Base-by-base conservation (phyloP, 2,888 invertebrate genomes). In the Rambutsinella grinnellia region DNA sequence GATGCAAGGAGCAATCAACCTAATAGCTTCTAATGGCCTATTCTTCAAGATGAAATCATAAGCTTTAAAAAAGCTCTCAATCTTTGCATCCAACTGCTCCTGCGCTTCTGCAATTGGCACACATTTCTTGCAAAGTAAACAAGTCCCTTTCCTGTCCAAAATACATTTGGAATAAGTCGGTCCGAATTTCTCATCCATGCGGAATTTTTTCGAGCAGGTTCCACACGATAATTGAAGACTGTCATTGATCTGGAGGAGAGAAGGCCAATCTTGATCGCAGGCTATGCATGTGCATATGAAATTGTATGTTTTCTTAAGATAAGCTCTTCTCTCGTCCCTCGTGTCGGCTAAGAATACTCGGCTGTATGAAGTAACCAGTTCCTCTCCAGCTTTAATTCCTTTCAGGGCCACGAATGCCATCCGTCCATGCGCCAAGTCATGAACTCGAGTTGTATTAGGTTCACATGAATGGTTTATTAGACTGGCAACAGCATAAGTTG, bases 381-480 rank as follows among this genome's bases (percentile, higher is more conserved):
- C 84, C 85, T 91, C 90, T 63, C 93, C 93, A 84, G 90, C 90
- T 82, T 89, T 88, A 76, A 95, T 93, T 8, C 91, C 91, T 83
- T 91, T 89, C 56, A 93, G 85, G 3, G 92, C 91, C 72, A 88
- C 86, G 8, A 90, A 79, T 46, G 90, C 89, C 26, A 83, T 78
- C 2, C 70, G 62, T 8, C 79, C 82, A 53, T 78, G 8, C 1
- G 47, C 24, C 13, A 78, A 44, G 28, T 81, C 79, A 65, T 90
- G 91, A 77, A 88, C 87, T 76, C 94, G 89, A 0, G 91, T 90
- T 0, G 94, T 93, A 87, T 94, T 94, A 0, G 95, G 94, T 76
- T 92, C 89, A 87, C 97, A 97, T 0, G 95, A 94, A 86, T 97
- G 97, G 87, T 97, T 95, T 27, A 96, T 86, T 66, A 96, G 88